A percentile compares a stretch with the other conserved stretches of the same genome.
phyloP scores from a whole-genome alignment of 2,113 vertebrate genomes.

The Hemiprocne comata region DNA sequence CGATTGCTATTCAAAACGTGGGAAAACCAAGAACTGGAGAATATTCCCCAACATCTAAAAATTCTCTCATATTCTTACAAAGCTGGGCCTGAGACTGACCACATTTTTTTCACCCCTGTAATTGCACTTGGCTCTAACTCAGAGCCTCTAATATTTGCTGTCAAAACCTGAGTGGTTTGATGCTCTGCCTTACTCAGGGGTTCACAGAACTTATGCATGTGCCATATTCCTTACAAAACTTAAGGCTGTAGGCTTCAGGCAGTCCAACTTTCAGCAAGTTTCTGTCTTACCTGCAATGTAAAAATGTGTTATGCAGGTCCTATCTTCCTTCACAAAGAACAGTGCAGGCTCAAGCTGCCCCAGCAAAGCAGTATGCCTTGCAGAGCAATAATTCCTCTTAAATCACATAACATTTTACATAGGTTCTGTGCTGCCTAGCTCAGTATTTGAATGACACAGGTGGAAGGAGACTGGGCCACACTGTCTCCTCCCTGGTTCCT shows the following conservation, averaged over 20 bases:
- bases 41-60: background rate
- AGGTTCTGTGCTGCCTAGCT: background rate
- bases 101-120: rapidly evolving
- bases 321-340: background rate
- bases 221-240: background rate
- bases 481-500: background rate
- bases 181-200: background rate
- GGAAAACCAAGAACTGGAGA: background rate
- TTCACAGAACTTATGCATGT: background rate
- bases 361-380: background rate
- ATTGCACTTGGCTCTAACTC: background rate
- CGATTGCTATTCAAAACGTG: background rate
- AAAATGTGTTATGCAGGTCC: background rate
- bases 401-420: rapidly evolving
- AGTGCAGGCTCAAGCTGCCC: background rate
- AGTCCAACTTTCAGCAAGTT: background rate
- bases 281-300: background rate
- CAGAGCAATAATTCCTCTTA: background rate
- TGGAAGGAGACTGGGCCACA: background rate
- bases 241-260: background rate
- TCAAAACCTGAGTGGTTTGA: background rate
- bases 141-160: background rate
- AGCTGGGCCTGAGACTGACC: background rate
- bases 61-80: background rate
- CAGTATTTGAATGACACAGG: background rate